phyloP scores from a whole-genome alignment of 2,113 vertebrate species.

The Calonectris borealis region DNA sequence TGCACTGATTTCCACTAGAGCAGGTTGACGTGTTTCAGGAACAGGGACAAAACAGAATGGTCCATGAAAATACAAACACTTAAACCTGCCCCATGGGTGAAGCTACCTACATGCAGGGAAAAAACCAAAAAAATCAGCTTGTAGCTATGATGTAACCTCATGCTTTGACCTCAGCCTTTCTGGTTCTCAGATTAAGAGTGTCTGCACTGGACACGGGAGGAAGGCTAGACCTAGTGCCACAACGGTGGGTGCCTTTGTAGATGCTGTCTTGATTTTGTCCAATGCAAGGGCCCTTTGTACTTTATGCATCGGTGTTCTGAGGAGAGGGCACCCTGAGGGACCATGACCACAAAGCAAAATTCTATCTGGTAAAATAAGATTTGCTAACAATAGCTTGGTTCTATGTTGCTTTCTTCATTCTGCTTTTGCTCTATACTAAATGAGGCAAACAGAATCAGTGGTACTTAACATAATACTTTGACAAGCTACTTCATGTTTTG shows the following conservation, averaged over 20 bases:
- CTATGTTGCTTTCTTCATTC: not conserved
- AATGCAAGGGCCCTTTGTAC: not conserved
- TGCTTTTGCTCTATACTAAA: not conserved
- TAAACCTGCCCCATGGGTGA: not conserved
- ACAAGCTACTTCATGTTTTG: conserved; percentile 14
- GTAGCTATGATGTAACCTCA: not conserved
- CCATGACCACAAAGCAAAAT: not conserved
- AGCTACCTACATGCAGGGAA: not conserved
- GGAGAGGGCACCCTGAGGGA: not conserved
- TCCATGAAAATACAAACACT: not conserved
- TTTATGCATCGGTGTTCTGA: not conserved
- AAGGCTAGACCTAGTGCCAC: not conserved
- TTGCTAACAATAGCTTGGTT: not conserved
- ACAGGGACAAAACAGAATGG: not conserved
- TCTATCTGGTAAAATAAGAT: not conserved
- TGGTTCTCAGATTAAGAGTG: not conserved
- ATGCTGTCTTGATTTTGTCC: not conserved
- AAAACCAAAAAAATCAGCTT: too few species aligned
- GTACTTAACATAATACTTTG: not conserved
- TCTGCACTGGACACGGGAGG: not conserved
- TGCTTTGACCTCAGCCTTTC: not conserved
- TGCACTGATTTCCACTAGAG: not conserved
- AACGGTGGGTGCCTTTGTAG: not conserved
- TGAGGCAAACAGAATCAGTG: not conserved
- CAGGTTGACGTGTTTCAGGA: not conserved